Conservation (phyloP, 2,797 vertebrate genomes). For the Schizopygopsis pylzovi region DNA sequence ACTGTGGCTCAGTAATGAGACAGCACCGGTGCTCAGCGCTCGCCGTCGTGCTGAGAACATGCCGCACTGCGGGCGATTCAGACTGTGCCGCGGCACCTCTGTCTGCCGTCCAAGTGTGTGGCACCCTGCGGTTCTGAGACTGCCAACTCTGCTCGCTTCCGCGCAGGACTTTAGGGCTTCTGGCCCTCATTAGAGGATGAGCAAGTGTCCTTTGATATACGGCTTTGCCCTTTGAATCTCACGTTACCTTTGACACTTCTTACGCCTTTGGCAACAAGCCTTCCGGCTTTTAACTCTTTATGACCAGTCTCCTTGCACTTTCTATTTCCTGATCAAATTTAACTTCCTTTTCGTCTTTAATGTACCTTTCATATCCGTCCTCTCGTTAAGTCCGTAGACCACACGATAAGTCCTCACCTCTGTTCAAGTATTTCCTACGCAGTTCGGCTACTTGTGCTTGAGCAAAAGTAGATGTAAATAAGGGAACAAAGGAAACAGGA, state of each 20-base stretch:
- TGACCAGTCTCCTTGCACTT: slow-evolving; percentile 9
- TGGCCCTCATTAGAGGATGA: slow-evolving; percentile 31
- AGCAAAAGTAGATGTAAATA: not conserved
- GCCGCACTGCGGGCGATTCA: slow-evolving; percentile 24
- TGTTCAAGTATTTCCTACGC: not conserved
- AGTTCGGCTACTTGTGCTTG: not conserved
- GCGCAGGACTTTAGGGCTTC: not conserved
- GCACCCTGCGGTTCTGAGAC: slow-evolving; percentile 17
- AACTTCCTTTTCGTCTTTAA: not conserved
- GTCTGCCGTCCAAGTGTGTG: slow-evolving; percentile 18
- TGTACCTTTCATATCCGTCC: not conserved
- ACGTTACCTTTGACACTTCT: slow-evolving; percentile 8
- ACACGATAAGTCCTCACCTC: not conserved
- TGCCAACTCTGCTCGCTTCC: slow-evolving; percentile 37
- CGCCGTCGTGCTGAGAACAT: slow-evolving; percentile 25
- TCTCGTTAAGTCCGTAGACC: not conserved
- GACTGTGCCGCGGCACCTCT: slow-evolving; percentile 3
- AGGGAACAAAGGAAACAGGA: slow-evolving; percentile 39
- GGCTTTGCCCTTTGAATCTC: not conserved
- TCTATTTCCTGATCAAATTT: slow-evolving; percentile 5
- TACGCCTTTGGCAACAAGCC: slow-evolving; percentile 3
- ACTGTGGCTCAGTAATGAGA: slow-evolving; percentile 35
- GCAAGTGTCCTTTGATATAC: slow-evolving; percentile 24
- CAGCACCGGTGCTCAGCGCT: not conserved
- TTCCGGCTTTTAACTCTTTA: slow-evolving; percentile 16